Evolutionary conservation across 2,113 vertebrate species (phyloP).

Genomic region (Ciconia maguari): DNA sequence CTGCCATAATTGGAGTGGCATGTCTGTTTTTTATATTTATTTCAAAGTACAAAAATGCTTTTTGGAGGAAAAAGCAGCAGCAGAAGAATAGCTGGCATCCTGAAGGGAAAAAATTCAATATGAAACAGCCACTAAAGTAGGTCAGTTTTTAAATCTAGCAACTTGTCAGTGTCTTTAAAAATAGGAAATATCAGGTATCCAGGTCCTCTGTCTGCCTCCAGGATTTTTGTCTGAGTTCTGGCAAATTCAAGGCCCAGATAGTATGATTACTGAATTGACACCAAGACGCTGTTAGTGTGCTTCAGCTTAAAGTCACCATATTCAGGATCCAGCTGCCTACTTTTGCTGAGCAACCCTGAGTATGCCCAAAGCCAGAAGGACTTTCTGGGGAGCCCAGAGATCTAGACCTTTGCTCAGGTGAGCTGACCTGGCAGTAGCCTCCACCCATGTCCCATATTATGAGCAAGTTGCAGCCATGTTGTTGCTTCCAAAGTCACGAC

Average conservation of each 20-base stretch:
- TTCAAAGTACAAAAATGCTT: background rate
- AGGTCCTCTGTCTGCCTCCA: background rate
- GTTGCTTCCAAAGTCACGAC: fast-evolving
- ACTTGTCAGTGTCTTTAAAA: background rate
- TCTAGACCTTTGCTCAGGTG: no score
- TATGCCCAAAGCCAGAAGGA: background rate
- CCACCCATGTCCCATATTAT: fast-evolving
- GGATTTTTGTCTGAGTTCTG: background rate
- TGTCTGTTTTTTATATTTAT: background rate
- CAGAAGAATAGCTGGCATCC: background rate
- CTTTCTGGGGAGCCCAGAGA: background rate
- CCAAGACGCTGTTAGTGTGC: background rate
- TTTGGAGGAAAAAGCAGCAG: background rate
- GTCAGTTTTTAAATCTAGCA: background rate
- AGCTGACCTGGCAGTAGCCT: fast-evolving
- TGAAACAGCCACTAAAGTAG: background rate
- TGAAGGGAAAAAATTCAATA: background rate
- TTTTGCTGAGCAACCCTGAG: background rate
- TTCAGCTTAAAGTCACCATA: fast-evolving
- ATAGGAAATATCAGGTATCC: background rate
- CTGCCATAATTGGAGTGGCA: background rate
- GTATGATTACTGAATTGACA: background rate
- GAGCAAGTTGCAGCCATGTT: background rate
- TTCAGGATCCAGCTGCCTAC: fast-evolving
- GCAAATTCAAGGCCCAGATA: background rate